Evolutionary conservation across 2,113 vertebrate species (phyloP), one percentile per base, ranked within the genome.

Genomic region (Scolopax mira): DNA sequence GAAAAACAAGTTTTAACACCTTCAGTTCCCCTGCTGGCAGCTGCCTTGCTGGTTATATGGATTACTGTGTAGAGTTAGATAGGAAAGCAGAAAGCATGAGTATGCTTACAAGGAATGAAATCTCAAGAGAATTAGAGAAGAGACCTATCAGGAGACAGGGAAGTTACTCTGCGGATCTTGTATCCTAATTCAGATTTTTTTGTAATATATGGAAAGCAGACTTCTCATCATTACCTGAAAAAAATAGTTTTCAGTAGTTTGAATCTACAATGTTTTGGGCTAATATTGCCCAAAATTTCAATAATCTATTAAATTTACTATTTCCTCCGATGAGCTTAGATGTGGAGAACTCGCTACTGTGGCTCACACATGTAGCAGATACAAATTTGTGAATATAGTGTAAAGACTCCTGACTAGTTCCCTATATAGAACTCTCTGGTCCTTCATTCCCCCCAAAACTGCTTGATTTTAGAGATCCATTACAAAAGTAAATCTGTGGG

Each of bases 301-400:
- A 42, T 10, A 65, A 80, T 44, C 73, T 48, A 52, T 86, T 9
- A 67, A 2, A 66, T 67, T 64, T 64, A 24, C 18, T 48, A 9
- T 70, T 37, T 66, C 2, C 19, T 58, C 55, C 58, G 39, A 17
- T 55, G 42, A 71, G 14, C 11, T n/a, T 23, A 67, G 39, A 22
- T 55, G 37, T 18, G 28, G 37, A 81, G 81, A 89, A 19, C 4
- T 6, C 55, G 33, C 9, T 22, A 9, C 8, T 25, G 10, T 12
- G 58, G 37, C 27, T 81, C 44, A 48, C 13, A 7, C 2, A 13
- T 5, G 15, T 14, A 73, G 27, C 30, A 62, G n/a, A 28, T 52
- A 49, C 9, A 3, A 21, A 4, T 61, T 42, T 61, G 35, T 30
- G 33, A 13, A 15, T 10, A 15, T 0, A 19, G 14, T 17, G 18